These are phyloP conservation scores for Agapornis roseicollis DNA, from an alignment of 2,113 vertebrate genomes.

Conservation along the genomic window DNA sequence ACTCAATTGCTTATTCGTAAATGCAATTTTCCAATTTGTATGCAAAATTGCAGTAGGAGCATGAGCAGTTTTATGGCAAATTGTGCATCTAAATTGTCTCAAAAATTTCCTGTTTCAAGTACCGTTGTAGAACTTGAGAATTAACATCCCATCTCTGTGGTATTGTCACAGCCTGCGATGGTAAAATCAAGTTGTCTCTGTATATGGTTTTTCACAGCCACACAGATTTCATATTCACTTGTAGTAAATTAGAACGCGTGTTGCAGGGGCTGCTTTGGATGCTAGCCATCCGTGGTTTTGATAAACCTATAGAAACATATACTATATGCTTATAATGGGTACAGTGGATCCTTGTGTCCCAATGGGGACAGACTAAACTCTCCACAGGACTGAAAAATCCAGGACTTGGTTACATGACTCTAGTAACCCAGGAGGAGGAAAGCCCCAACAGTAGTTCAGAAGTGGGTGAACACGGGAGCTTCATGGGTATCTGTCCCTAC, in stretches of 20 bases:
- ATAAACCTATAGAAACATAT: background rate
- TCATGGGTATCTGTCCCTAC: background rate
- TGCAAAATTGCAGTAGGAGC: constrained; percentile 22
- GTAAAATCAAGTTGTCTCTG: background rate
- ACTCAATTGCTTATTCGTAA: constrained; percentile 9
- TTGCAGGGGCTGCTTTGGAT: background rate
- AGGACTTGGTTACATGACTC: accelerated
- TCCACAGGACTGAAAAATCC: background rate
- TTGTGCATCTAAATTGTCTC: background rate
- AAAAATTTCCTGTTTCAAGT: background rate
- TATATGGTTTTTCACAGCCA: background rate
- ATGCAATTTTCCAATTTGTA: background rate
- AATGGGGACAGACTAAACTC: background rate
- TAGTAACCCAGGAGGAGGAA: background rate
- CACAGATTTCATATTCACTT: background rate
- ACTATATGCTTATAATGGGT: accelerated
- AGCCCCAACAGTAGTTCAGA: background rate
- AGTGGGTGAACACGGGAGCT: background rate
- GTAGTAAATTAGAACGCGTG: background rate
- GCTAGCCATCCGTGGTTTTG: background rate
- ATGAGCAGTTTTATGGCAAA: constrained; percentile 9
- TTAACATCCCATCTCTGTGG: background rate
- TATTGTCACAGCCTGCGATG: background rate
- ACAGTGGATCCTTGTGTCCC: background rate
- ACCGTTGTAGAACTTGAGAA: background rate